phyloP scores from a whole-genome alignment of 2,888 invertebrate species.

The Linnaemya vulpina region DNA sequence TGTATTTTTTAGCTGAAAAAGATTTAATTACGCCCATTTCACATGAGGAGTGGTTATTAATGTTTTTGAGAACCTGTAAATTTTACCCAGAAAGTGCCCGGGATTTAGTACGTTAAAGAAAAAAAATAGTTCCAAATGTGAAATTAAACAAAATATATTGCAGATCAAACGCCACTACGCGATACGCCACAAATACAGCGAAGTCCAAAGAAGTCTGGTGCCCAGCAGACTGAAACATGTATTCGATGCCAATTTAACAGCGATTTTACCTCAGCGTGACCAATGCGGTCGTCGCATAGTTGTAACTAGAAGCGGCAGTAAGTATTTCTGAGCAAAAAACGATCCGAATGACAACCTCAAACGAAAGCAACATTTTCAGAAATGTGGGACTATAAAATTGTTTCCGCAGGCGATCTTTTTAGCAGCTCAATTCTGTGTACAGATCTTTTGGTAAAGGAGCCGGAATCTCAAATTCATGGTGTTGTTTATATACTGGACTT shows the following conservation, averaged over 20 bases:
- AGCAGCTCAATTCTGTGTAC: slow-evolving; percentile 4
- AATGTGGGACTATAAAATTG: slow-evolving; percentile 14
- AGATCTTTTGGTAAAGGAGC: slow-evolving; percentile 46
- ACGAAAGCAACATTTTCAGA: neutral
- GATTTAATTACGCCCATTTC: slow-evolving; percentile 35
- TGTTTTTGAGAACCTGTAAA: slow-evolving; percentile 61
- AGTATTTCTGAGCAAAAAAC: neutral
- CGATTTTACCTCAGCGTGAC: slow-evolving; percentile 41
- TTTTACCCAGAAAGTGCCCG: slow-evolving; percentile 66
- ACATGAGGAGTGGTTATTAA: slow-evolving; percentile 42
- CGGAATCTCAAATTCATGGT: slow-evolving; percentile 51
- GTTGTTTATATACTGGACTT: slow-evolving; percentile 41
- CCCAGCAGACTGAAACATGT: slow-evolving; percentile 31
- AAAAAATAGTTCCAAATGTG: neutral
- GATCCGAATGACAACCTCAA: neutral
- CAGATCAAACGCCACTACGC: slow-evolving; percentile 39
- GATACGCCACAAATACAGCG: slow-evolving; percentile 15
- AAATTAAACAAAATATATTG: neutral
- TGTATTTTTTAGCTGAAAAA: slow-evolving; percentile 30
- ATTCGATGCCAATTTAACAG: slow-evolving; percentile 29
- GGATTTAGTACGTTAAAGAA: slow-evolving; percentile 89
- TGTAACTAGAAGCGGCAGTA: slow-evolving; percentile 26
- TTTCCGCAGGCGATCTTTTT: slow-evolving; percentile 23
- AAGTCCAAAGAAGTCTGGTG: slow-evolving; percentile 8
- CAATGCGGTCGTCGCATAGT: slow-evolving; percentile 47